phyloP scores from a whole-genome alignment of 2,797 vertebrate genomes.

The Streptopelia turtur region DNA sequence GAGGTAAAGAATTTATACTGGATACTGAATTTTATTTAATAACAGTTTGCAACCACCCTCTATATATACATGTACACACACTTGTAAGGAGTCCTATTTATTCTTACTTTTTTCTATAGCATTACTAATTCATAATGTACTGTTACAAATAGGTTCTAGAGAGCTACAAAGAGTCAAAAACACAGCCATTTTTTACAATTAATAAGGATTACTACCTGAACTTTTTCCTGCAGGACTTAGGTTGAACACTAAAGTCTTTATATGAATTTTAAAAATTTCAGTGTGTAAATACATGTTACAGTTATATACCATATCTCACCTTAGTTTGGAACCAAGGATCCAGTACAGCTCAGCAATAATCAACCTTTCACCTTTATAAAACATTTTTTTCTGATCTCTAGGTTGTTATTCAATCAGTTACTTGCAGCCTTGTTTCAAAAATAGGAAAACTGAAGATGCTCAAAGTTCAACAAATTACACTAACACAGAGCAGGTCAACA shows the following conservation, averaged over 20 bases:
- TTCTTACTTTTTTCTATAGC: not conserved
- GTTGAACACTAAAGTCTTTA: not conserved
- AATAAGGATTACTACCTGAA: not conserved
- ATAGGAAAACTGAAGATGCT: not conserved
- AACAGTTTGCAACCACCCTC: not conserved
- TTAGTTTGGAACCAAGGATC: not conserved
- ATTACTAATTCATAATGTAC: not conserved
- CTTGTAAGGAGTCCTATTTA: not conserved
- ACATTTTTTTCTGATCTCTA: not conserved
- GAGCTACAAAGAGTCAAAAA: not conserved
- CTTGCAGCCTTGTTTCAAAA: not conserved
- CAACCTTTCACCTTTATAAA: not conserved
- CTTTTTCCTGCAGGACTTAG: not conserved
- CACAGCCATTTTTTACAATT: not conserved
- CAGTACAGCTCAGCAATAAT: not conserved
- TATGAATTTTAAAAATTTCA: not conserved
- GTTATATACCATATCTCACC: not conserved
- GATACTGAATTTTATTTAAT: not conserved
- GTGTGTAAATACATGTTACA: not conserved
- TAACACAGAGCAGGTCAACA: not conserved
- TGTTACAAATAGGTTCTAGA: not conserved
- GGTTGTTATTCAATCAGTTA: not conserved
- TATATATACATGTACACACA: rapidly evolving
- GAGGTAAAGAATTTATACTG: not conserved
- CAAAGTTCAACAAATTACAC: not conserved